Base-by-base conservation (phyloP, 1,140 invertebrate genomes). In the Magallana ariakensis region DNA sequence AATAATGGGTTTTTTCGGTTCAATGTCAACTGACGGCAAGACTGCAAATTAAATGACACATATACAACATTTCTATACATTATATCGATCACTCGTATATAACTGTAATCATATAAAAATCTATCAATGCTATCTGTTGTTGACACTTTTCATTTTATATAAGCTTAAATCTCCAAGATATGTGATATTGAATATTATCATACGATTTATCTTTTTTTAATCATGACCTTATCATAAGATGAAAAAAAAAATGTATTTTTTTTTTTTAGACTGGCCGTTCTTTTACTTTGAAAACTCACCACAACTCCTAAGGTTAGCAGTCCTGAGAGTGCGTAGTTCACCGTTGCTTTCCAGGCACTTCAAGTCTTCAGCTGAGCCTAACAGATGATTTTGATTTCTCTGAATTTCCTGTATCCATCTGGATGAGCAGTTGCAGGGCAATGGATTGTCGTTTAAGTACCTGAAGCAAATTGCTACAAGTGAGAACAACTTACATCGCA, bases 361-460 rank as follows among this genome's bases (percentile, higher is more conserved):
- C 46, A 84, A 57, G 13, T 84, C 55, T 46, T 55, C 62, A 87
- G 57, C 53, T 53, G 26, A 53, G 19, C 83, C 86, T 5, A 87
- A 55, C 13, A 84, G 54, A 4, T 70, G 55, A 13, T 80, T 87
- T 3, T 85, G 16, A 26, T 84, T 53, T n/a, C 33, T 84, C 62
- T 87, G 86, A 11, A 87, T 22, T 16, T 80, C 80, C 26, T 87
- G 56, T 5, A 87, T 87, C 86, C 86, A 87, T 15, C 75, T 57
- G 75, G 62, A 70, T 7, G 62, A 80, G 11, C 86, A 87, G 22
- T 87, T 87, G 46, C 86, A 87, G 2, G 86, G 62, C 15, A 87
- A 80, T n/a, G 86, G 86, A 60, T 87, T 87, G 54, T 84, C 83
- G 19, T 87, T 75, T 56, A 87, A 8, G n/a, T 58, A 66, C 46